A percentile compares a stretch with the other conserved stretches of the same genome.
phyloP scores from a whole-genome alignment of 1,140 invertebrate genomes.

The Nasonia vitripennis region DNA sequence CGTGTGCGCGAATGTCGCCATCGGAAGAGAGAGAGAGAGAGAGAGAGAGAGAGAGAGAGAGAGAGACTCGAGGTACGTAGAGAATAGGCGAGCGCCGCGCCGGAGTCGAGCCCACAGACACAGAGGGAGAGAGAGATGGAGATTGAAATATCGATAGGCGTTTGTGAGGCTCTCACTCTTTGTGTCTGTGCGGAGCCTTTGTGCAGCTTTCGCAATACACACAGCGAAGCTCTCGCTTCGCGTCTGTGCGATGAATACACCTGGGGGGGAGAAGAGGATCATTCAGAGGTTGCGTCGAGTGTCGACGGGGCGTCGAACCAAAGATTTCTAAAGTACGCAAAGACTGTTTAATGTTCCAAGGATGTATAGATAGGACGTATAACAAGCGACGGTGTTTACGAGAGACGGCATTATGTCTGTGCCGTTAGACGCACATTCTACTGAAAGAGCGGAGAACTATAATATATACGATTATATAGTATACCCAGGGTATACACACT shows the following conservation, averaged over 20 bases:
- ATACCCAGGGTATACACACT: background rate
- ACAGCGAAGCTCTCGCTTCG: background rate
- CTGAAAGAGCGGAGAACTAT: conserved; percentile 56
- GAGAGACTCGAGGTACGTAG: conserved; percentile 18
- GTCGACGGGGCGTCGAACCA: conserved; percentile 37
- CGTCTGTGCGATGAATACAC: background rate
- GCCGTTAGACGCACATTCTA: background rate
- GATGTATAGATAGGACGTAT: conserved; percentile 56
- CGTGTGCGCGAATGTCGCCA: background rate
- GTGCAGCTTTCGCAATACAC: background rate
- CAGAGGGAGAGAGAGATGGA: background rate
- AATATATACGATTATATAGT: background rate
- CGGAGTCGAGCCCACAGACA: too few relatives aligned
- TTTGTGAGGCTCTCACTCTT: background rate
- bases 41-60: background rate
- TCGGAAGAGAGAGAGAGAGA: background rate
- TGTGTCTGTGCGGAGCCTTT: background rate
- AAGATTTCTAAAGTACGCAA: conserved; percentile 58
- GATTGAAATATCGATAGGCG: conserved; percentile 31
- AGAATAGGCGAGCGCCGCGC: background rate
- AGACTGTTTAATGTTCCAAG: conserved; percentile 66
- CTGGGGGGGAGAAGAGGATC: background rate
- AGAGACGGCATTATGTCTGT: too few relatives aligned
- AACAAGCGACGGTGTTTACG: background rate
- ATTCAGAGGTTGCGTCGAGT: background rate